phyloP scores from a whole-genome alignment of 2,113 vertebrate genomes.

The Hippocampus comes region DNA sequence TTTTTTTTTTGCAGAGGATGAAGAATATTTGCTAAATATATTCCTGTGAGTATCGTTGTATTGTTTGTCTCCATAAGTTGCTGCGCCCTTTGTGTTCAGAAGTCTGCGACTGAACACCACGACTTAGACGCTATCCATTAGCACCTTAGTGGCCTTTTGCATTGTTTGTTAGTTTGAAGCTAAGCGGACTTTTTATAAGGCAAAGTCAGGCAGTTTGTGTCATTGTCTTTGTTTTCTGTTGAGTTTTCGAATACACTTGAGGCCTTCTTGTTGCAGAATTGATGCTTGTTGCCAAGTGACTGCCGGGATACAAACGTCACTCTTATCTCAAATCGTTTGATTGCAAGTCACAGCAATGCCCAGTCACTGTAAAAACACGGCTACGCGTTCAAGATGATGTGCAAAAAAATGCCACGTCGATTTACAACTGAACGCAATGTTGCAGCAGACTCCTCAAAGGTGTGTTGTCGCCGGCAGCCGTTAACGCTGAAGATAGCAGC shows the following conservation, averaged over 20 bases:
- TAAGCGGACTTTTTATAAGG: background rate
- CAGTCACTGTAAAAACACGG: background rate
- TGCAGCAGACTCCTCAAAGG: conserved; percentile 33
- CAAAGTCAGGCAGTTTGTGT: background rate
- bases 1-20: too few relatives aligned
- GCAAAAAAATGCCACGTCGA: background rate
- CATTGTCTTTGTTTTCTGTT: background rate
- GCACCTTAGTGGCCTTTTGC: background rate
- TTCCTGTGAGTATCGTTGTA: too few relatives aligned
- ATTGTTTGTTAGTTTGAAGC: background rate
- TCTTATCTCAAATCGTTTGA: too few relatives aligned
- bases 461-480: conserved; percentile 27
- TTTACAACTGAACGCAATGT: background rate
- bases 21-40: too few relatives aligned
- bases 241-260: background rate
- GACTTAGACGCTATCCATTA: too few relatives aligned
- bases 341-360: background rate
- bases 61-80: background rate
- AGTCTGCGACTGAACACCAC: too few relatives aligned
- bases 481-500: conserved; percentile 18
- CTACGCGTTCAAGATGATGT: background rate
- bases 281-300: background rate
- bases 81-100: background rate
- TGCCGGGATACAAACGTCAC: too few relatives aligned
- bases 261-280: background rate